Conservation (phyloP, 2,113 vertebrate species). For the Corydoras maculifer region DNA sequence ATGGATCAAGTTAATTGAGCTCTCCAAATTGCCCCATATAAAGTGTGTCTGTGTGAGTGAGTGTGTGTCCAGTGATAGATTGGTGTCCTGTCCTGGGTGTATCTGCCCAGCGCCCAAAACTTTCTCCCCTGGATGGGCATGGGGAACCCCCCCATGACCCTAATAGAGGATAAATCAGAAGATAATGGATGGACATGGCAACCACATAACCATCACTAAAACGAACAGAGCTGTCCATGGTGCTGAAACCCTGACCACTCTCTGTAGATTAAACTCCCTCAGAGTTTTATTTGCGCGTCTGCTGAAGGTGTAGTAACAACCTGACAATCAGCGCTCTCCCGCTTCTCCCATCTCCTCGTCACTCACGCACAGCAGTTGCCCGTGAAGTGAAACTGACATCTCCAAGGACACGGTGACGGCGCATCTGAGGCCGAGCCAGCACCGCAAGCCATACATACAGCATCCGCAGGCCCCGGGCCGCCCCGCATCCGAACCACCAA, state of each 20-base stretch:
- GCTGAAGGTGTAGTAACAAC: slow-evolving; percentile 7
- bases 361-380: slow-evolving; percentile 10
- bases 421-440: slow-evolving; percentile 20
- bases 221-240: slow-evolving; percentile 35
- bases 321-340: slow-evolving; percentile 27
- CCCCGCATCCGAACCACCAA: slow-evolving; percentile 48
- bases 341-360: slow-evolving; percentile 8
- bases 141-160: no score
- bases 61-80: no score
- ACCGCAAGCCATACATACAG: background rate
- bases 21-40: no score
- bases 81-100: no score
- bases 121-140: no score
- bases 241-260: slow-evolving; percentile 33
- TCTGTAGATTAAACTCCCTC: background rate
- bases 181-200: no score
- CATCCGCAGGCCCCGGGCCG: slow-evolving; percentile 39
- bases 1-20: no score
- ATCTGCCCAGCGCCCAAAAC: no score
- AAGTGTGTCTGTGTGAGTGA: no score
- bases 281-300: slow-evolving; percentile 1
- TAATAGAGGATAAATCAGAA: no score
- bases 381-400: slow-evolving; percentile 32
- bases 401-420: slow-evolving; percentile 10
- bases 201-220: background rate